phyloP scores from a whole-genome alignment of 2,113 vertebrate species.

The Cottus gobio region DNA sequence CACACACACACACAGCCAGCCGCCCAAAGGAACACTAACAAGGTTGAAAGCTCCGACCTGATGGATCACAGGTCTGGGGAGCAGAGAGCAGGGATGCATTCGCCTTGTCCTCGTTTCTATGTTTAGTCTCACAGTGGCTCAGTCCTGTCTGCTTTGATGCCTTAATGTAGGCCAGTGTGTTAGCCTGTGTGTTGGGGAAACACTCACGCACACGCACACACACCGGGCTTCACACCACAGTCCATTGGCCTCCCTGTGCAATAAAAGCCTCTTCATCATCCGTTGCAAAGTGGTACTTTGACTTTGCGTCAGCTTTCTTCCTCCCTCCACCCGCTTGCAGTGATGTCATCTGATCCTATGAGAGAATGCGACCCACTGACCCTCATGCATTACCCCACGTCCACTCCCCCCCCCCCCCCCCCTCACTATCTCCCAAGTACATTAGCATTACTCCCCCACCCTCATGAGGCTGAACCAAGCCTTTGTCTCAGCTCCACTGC shows the following conservation, averaged over 20 bases:
- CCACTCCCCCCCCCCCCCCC: constrained; percentile 6
- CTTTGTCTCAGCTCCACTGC: constrained; percentile 75
- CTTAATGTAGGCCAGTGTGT: constrained; percentile 33
- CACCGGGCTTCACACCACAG: constrained; percentile 14
- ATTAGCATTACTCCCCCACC: constrained; percentile 72
- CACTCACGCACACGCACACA: constrained; percentile 16
- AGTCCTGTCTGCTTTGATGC: constrained; percentile 37
- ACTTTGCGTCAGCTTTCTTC: constrained; percentile 53
- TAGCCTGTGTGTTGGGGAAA: constrained; percentile 21
- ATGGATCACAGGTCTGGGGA: constrained; percentile 61
- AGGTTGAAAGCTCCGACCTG: constrained; percentile 29
- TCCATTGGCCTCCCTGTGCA: constrained; percentile 34
- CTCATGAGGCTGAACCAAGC: constrained; percentile 67
- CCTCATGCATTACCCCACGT: constrained; percentile 75
- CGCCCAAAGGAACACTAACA: constrained; percentile 68
- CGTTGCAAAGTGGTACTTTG: constrained; percentile 50
- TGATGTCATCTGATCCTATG: constrained; percentile 83
- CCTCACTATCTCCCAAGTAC: constrained; percentile 61
- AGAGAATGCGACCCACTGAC: constrained; percentile 84
- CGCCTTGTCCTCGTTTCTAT: constrained; percentile 60
- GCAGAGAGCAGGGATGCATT: constrained; percentile 44
- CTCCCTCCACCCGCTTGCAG: constrained; percentile 12
- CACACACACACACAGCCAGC: constrained; percentile 27
- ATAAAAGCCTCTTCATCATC: constrained; percentile 72
- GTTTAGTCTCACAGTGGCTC: constrained; percentile 65